Conservation (phyloP, 2,113 vertebrate genomes). For the Lagopus muta region DNA sequence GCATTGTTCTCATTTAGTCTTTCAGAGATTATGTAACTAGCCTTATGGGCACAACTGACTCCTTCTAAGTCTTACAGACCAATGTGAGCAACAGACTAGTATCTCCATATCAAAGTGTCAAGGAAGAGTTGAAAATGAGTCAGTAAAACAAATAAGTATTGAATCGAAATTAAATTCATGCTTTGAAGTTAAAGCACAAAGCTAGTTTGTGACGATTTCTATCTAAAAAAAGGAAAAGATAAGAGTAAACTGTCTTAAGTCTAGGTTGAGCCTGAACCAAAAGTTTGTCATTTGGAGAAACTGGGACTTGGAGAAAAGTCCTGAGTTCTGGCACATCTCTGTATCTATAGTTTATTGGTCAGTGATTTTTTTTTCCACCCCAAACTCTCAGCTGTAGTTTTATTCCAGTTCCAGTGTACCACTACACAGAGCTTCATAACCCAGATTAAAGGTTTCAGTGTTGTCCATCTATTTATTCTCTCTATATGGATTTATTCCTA, state of each 20-base stretch:
- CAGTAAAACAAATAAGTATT: background rate
- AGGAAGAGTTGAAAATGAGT: background rate
- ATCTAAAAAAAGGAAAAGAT: background rate
- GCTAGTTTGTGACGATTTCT: background rate
- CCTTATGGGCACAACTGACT: background rate
- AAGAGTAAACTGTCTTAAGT: background rate
- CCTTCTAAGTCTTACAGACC: background rate
- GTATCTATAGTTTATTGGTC: background rate
- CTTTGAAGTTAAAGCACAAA: background rate
- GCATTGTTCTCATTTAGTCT: background rate
- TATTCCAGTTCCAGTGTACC: background rate
- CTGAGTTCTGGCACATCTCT: background rate
- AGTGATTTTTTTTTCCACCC: background rate
- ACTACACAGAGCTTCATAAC: background rate
- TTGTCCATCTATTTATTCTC: background rate
- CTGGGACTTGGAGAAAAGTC: background rate
- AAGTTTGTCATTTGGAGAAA: background rate
- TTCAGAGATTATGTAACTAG: background rate
- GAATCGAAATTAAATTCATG: background rate
- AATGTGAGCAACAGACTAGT: background rate
- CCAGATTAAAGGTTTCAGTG: background rate
- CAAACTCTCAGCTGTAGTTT: background rate
- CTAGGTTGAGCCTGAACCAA: background rate
- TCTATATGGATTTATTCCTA: background rate
- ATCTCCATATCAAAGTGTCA: background rate